Base-by-base conservation (phyloP, 2,113 vertebrate genomes). In the Lates calcarifer region DNA sequence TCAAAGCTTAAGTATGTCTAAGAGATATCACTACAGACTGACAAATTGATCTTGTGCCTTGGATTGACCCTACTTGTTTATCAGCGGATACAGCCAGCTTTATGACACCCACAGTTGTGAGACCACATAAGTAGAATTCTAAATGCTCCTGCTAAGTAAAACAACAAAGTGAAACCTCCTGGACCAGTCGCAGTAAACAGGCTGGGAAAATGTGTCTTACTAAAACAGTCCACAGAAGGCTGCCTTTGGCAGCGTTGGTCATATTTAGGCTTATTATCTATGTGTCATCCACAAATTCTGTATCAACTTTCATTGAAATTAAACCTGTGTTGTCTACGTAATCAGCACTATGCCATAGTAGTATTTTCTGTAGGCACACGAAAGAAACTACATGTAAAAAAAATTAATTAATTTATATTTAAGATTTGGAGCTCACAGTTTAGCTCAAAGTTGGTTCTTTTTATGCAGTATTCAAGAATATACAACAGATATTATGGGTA, bases 101-200 rank as follows among this genome's bases (percentile, higher is more conserved):
- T 68, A 73, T 29, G 39, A 74, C 60, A 56, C n/a, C 4, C 31
- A 18, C 28, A 57, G 33, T 45, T 53, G 22, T 53, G 55, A 53
- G 55, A 53, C 20, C 24, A 20, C 65, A 72, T 76, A 63, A 82
- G 39, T 78, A 11, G 28, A 67, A 71, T 57, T 55, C 49, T 70
- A 33, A 82, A 73, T 20, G 55, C n/a, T 77, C 24, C 26, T 24
- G 58, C 61, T 31, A 37, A 69, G 60, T 82, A 51, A 83, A 81
- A 69, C 70, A 85, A 77, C 45, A 79, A 81, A 70, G 49, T 41
- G 29, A 22, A 61, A 61, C 29, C 43, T 47, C 70, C 17, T n/a
- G 29, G 57, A 35, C 17, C 33, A 13, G 70, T 47, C 41, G 28
- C 62, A 10, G 41, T 57, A 45, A 76, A 73, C 67, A 78, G 37